Evolutionary conservation across 2,113 vertebrate genomes (phyloP).

Genomic region (Notothenia coriiceps): DNA sequence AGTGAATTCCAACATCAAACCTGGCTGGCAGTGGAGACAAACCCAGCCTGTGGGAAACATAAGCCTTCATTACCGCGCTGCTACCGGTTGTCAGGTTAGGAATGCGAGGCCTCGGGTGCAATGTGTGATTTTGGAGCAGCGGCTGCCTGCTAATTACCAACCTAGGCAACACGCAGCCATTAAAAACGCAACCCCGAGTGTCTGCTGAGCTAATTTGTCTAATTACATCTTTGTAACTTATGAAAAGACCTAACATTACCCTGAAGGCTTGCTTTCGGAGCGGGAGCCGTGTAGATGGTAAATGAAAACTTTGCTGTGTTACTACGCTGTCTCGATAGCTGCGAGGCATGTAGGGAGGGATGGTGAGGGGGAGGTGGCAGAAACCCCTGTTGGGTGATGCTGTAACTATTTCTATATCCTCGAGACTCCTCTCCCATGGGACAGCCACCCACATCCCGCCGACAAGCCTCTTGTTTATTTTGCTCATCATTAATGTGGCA

Average conservation of each 20-base stretch:
- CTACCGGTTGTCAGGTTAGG: conserved; percentile 79
- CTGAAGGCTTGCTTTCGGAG: conserved; percentile 72
- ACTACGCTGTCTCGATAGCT: conserved; percentile 52
- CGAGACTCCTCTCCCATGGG: conserved; percentile 67
- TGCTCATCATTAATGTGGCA: conserved; percentile 67
- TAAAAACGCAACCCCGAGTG: conserved; percentile 79
- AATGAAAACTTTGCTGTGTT: conserved; percentile 72
- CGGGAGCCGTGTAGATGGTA: conserved; percentile 61
- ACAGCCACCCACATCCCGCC: conserved; percentile 69
- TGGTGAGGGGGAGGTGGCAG: conserved; percentile 49
- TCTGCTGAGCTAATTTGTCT: conserved; percentile 83
- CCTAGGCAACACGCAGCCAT: conserved; percentile 78
- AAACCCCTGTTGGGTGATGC: conserved; percentile 66
- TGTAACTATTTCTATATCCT: conserved; percentile 72
- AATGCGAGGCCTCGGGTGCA: conserved; percentile 74
- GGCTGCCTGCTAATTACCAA: conserved; percentile 82
- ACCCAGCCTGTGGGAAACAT: conserved; percentile 72
- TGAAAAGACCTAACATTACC: conserved; percentile 81
- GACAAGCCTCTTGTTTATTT: conserved; percentile 75
- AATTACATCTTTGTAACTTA: conserved; percentile 84
- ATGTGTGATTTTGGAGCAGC: conserved; percentile 76
- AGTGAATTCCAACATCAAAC: conserved; percentile 71
- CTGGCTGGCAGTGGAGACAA: conserved; percentile 70
- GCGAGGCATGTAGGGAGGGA: conserved; percentile 44
- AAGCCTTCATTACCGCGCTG: conserved; percentile 75